Conservation (phyloP, 2,888 invertebrate genomes). For the Philonicus albiceps region DNA sequence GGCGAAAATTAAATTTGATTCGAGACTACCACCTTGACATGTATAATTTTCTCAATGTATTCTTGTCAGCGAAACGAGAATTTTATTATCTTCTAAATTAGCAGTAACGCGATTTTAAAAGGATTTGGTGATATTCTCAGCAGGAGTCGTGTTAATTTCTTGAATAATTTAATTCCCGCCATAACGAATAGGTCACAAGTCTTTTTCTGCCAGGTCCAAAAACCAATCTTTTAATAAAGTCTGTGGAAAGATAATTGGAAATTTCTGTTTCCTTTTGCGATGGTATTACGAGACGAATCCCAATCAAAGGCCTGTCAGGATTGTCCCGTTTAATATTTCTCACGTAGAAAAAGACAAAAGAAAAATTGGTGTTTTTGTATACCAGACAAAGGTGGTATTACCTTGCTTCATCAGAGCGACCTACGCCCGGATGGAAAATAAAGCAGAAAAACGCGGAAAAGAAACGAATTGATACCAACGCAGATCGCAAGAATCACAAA, state of each 20-base stretch:
- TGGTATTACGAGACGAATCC: background rate
- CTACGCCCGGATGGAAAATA: background rate
- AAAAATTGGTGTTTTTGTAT: background rate
- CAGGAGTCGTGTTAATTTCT: background rate
- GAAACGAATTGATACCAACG: constrained; percentile 19
- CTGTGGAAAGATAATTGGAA: constrained; percentile 3
- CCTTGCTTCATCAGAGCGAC: background rate
- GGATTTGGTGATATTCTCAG: background rate
- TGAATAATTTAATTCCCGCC: background rate
- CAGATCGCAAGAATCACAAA: background rate
- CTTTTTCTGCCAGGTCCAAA: background rate
- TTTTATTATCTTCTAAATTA: background rate
- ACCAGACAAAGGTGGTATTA: background rate
- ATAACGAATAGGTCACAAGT: background rate
- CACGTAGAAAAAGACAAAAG: background rate
- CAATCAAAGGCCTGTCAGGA: constrained; percentile 23
- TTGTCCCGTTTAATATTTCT: background rate
- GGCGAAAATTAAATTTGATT: background rate
- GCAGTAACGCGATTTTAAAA: background rate
- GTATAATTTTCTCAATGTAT: background rate
- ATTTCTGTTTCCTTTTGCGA: constrained; percentile 5
- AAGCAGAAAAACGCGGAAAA: background rate
- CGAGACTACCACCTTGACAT: background rate
- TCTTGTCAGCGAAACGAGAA: background rate
- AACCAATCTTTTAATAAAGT: background rate